Evolutionary conservation across 2,113 vertebrate genomes (phyloP).

Genomic region (Aspiorhynchus laticeps): DNA sequence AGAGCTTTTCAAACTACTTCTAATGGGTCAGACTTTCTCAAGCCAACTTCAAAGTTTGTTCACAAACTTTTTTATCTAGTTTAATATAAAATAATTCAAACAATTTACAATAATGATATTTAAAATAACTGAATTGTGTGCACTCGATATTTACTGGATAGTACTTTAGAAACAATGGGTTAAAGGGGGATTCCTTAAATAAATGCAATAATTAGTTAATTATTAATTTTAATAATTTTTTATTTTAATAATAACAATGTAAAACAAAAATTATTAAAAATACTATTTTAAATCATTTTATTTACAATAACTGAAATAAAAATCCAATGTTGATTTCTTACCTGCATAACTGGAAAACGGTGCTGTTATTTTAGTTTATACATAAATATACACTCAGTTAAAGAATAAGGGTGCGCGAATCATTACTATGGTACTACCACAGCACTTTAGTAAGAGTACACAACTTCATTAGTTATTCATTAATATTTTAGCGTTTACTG

Average conservation of each 20-base stretch:
- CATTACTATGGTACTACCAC: not conserved
- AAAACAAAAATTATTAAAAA: too few species aligned
- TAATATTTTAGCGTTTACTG: not conserved
- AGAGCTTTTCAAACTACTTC: too few species aligned
- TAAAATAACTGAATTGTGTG: too few species aligned
- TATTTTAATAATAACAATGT: not conserved
- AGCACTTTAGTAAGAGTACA: not conserved
- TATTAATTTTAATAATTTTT: too few species aligned
- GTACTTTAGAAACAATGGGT: too few species aligned
- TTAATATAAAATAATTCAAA: too few species aligned
- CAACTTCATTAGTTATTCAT: not conserved
- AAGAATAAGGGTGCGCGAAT: not conserved
- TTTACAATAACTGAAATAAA: not conserved
- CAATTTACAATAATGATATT: not conserved
- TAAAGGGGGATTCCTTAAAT: too few species aligned
- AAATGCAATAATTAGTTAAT: not conserved
- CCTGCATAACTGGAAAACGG: not conserved
- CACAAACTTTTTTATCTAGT: too few species aligned
- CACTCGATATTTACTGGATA: too few species aligned
- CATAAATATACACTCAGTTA: not conserved
- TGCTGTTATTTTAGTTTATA: not conserved
- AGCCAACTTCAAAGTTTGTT: too few species aligned
- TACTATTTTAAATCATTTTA: not conserved
- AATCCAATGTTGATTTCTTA: not conserved
- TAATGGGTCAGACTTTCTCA: too few species aligned